phyloP scores from a whole-genome alignment of 2,797 vertebrate genomes.

The Enteromius thamalakanensis region DNA sequence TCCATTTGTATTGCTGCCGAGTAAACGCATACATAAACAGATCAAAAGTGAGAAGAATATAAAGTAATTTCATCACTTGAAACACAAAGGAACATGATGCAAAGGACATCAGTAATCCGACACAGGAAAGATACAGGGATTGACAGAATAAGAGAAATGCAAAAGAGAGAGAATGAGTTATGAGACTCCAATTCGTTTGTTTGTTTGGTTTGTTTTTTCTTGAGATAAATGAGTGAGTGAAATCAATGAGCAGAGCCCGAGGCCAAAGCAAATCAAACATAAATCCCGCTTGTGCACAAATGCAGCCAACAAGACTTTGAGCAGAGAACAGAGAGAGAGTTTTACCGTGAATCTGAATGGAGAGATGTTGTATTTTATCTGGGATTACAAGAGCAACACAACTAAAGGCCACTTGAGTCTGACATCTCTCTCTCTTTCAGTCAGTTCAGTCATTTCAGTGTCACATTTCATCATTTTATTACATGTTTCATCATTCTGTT shows the following conservation, averaged over 20 bases:
- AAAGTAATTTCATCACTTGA: constrained; percentile 21
- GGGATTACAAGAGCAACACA: constrained; percentile 8
- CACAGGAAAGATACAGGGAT: constrained; percentile 6
- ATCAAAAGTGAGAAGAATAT: constrained; percentile 43
- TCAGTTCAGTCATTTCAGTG: constrained; percentile 9
- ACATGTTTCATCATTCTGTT: constrained; percentile 21
- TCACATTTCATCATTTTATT: constrained; percentile 31
- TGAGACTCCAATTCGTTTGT: not conserved
- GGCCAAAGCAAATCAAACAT: constrained; percentile 43
- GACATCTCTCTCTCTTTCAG: not conserved
- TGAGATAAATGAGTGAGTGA: constrained; percentile 45
- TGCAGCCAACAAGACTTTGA: constrained; percentile 21
- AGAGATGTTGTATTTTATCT: constrained; percentile 10
- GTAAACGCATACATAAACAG: constrained; percentile 21
- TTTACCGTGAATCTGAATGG: not conserved
- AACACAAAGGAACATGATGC: constrained; percentile 19
- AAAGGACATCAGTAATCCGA: constrained; percentile 12
- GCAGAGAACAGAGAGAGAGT: not conserved
- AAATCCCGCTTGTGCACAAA: constrained; percentile 29
- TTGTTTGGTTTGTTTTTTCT: not conserved
- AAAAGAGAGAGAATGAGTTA: constrained; percentile 3
- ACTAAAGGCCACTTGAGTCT: not conserved
- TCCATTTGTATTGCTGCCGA: constrained; percentile 30
- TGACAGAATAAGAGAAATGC: not conserved
- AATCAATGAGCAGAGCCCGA: constrained; percentile 38